Evolutionary conservation across 2,888 invertebrate genomes (phyloP).

Genomic region (Noctuana brunneofusca): DNA sequence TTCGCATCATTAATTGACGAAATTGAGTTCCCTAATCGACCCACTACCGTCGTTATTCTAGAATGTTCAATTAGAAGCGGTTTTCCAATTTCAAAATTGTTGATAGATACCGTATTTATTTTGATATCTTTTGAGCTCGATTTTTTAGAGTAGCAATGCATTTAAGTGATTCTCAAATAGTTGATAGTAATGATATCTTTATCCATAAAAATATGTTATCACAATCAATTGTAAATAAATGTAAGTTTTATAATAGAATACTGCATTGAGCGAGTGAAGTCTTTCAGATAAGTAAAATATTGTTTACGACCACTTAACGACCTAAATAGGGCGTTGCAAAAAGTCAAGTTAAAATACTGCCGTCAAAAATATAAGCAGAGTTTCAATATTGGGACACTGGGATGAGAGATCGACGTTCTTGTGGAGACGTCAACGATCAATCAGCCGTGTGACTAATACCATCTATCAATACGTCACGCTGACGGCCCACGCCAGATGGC

Average conservation of each 20-base stretch:
- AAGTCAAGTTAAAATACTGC: slow-evolving; percentile 22
- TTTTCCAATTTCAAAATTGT: slow-evolving; percentile 65
- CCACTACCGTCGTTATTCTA: neutral
- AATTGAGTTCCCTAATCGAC: slow-evolving; percentile 66
- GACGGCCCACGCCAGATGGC: slow-evolving; percentile 69
- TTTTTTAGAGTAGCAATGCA: no score
- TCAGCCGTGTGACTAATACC: slow-evolving; percentile 71
- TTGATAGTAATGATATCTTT: no score
- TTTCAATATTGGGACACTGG: slow-evolving; percentile 47
- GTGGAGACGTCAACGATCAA: slow-evolving; percentile 74
- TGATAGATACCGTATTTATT: neutral
- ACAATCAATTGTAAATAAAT: no score
- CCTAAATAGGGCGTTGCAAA: neutral
- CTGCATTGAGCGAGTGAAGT: no score
- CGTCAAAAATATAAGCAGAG: slow-evolving; percentile 40
- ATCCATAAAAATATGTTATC: no score
- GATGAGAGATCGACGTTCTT: slow-evolving; percentile 51
- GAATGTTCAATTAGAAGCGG: slow-evolving; percentile 11
- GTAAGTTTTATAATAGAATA: no score
- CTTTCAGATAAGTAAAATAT: no score
- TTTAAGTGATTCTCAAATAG: no score
- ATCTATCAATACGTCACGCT: slow-evolving; percentile 76
- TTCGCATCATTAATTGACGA: slow-evolving; percentile 77
- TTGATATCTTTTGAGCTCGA: no score
- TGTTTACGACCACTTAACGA: no score